phyloP scores from a whole-genome alignment of 2,888 invertebrate species.

The Odontothrips loti region DNA sequence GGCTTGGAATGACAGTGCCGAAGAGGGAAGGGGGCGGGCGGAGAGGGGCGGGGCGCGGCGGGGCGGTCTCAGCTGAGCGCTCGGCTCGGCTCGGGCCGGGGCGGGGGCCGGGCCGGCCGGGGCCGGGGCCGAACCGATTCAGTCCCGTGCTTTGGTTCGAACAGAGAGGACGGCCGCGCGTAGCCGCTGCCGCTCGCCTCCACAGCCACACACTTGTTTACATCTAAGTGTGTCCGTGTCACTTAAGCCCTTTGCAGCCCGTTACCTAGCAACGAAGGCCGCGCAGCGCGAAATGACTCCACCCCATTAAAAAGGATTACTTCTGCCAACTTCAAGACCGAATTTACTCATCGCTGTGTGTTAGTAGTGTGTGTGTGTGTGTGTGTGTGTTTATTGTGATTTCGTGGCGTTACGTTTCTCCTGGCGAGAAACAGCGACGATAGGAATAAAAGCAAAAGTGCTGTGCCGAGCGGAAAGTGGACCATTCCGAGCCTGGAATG shows the following conservation, averaged over 20 bases:
- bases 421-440: not conserved
- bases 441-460: not conserved
- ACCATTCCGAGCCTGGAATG: not conserved
- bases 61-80: not conserved
- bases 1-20: not conserved
- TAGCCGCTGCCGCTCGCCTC: not conserved
- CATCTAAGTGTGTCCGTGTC: not conserved
- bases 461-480: not conserved
- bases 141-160: slow-evolving; percentile 9
- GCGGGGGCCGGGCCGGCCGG: not conserved
- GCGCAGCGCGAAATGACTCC: not conserved
- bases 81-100: not conserved
- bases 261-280: not conserved
- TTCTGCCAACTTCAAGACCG: not conserved
- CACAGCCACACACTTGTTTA: not conserved
- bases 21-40: not conserved
- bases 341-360: not conserved
- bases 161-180: not conserved
- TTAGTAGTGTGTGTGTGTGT: not conserved
- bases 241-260: not conserved
- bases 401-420: too few species aligned
- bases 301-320: slow-evolving; percentile 5
- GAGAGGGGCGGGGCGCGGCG: not conserved
- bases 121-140: slow-evolving; percentile 15
- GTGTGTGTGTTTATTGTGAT: not conserved